phyloP scores from a whole-genome alignment of 2,888 invertebrate genomes.

The Pterostichus niger region DNA sequence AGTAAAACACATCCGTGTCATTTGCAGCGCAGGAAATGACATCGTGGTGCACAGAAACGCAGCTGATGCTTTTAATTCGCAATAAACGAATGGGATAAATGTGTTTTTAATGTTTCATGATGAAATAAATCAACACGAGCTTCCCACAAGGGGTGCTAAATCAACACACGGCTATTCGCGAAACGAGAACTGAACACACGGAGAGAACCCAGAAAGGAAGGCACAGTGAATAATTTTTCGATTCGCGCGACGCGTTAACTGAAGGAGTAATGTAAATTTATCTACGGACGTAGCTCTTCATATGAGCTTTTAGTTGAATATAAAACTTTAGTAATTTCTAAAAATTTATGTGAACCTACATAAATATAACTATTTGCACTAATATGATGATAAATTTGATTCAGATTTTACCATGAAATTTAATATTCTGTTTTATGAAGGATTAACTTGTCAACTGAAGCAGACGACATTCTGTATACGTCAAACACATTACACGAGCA shows the following conservation, averaged over 20 bases:
- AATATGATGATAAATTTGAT: too few species aligned
- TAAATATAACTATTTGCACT: too few species aligned
- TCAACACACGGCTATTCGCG: constrained; percentile 47
- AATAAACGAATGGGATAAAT: constrained; percentile 59
- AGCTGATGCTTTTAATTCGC: constrained; percentile 41
- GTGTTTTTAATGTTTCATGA: constrained; percentile 61
- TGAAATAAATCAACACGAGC: constrained; percentile 55
- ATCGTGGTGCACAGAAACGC: neutral
- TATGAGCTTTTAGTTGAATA: too few species aligned
- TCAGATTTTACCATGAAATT: too few species aligned
- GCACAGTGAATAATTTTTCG: constrained; percentile 41
- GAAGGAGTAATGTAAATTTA: constrained; percentile 53
- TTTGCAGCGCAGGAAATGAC: too few species aligned
- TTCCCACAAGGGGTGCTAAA: constrained; percentile 42
- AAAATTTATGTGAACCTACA: too few species aligned
- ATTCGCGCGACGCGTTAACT: constrained; percentile 19
- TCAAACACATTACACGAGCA: too few species aligned
- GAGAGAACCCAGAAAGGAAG: neutral
- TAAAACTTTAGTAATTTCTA: too few species aligned
- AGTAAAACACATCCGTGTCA: too few species aligned
- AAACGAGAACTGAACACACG: constrained; percentile 31
- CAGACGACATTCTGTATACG: too few species aligned
- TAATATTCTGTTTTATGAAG: too few species aligned
- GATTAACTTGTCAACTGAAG: too few species aligned
- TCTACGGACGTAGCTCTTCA: neutral